phyloP scores from a whole-genome alignment of 2,888 invertebrate genomes.

The Drosophila sordidula region DNA sequence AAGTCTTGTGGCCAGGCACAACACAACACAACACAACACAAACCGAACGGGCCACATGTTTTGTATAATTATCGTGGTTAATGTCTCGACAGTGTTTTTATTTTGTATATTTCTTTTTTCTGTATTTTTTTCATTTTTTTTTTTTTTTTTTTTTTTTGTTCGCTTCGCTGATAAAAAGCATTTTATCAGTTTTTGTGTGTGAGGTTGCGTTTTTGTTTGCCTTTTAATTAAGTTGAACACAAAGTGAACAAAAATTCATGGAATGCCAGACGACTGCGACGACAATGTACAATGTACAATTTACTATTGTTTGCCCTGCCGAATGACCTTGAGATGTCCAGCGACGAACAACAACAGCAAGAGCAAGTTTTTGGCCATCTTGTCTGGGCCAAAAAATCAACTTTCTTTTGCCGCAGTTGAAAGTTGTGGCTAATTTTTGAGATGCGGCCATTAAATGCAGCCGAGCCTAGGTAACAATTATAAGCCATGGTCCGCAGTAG shows the following conservation, averaged over 20 bases:
- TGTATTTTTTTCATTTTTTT: constrained; percentile 27
- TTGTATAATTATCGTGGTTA: constrained; percentile 80
- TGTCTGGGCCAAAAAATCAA: constrained; percentile 43
- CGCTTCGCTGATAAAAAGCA: constrained; percentile 61
- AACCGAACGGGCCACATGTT: constrained; percentile 61
- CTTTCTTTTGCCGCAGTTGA: constrained; percentile 54
- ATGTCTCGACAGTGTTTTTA: constrained; percentile 62
- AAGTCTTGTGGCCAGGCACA: constrained; percentile 32
- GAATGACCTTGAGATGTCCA: constrained; percentile 51
- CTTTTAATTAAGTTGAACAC: constrained; percentile 78
- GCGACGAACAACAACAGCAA: not conserved
- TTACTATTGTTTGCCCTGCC: constrained; percentile 51
- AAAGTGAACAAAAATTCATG: constrained; percentile 52
- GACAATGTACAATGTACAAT: constrained; percentile 47
- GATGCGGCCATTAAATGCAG: constrained; percentile 61
- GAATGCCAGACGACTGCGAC: constrained; percentile 34
- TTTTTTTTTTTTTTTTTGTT: constrained; percentile 29
- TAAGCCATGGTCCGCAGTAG: constrained; percentile 41
- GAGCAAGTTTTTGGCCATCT: constrained; percentile 22
- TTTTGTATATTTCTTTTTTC: constrained; percentile 27
- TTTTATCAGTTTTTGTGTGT: constrained; percentile 65
- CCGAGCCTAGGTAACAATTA: constrained; percentile 58
- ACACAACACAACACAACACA: constrained; percentile 3
- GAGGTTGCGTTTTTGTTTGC: constrained; percentile 68
- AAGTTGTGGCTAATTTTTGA: constrained; percentile 59